Base-by-base conservation (phyloP, 2,888 invertebrate species). In the Noctua pronuba region DNA sequence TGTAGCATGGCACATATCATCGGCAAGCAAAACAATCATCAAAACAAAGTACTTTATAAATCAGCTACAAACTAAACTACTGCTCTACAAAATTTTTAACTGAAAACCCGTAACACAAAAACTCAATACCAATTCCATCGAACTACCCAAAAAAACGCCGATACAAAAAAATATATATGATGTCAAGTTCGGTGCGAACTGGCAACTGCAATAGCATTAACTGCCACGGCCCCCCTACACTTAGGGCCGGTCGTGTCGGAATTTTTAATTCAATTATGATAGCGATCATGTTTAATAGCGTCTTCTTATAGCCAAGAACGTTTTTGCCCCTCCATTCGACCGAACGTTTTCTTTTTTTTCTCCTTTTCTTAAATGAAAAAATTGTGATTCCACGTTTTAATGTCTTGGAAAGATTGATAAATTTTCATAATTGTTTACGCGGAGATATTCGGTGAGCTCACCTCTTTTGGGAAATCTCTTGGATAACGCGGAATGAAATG, bases 201-300 rank as follows among this genome's bases (percentile, higher is more conserved):
- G 80, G 79, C 80, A 79, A 88, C 87, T 91, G 89, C 90, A 89
- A 85, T 90, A 77, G 84, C 89, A 87, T 87, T 85, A 88, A 80
- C 76, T 73, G 78, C 69, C 82, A 72, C 88, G 84, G 82, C 88
- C 86, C 86, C 91, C 38, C 89, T 80, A 89, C 91, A 89, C 89
- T 92, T 90, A 92, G 91, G 92, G 90, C 88, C 89, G 92, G 90
- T 92, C 96, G 96, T 95, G 96, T 95, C 90, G 96, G 96, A 96
- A 96, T 96, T 96, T 96, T 96, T 96, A 96, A 96, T 96, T 96
- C 96, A 96, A 96, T 96, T 96, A 96, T 96, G 96, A 96, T 96
- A 96, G 95, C 95, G 94, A 96, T 96, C 96, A 94, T 95, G 95
- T 95, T 96, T 96, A 96, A 96, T 96, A 96, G 94, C 94, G 92